A percentile compares a stretch with the other conserved stretches of the same genome.
Conservation (phyloP, 2,888 invertebrate species). For the Apotomis turbidana region DNA sequence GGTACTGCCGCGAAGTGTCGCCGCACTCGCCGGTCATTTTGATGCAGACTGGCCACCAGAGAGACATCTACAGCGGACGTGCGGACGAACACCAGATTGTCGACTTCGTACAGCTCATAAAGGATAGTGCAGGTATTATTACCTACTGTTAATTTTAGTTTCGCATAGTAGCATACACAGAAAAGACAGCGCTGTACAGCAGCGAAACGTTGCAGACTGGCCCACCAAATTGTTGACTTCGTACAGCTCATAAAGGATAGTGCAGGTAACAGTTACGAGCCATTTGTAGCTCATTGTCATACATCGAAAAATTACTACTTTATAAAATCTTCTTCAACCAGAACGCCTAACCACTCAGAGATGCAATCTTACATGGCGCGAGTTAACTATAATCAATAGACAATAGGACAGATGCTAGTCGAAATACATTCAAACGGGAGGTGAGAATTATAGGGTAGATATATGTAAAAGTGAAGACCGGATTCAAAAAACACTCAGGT, state of each 20-base stretch:
- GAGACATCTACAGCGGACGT: conserved; percentile 56
- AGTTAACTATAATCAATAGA: too few relatives aligned
- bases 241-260: conserved; percentile 61
- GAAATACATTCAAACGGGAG: too few relatives aligned
- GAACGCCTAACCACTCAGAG: too few relatives aligned
- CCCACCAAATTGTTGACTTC: conserved; percentile 59
- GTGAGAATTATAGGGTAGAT: too few relatives aligned
- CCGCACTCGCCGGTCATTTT: conserved; percentile 56
- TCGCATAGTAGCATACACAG: conserved; percentile 67
- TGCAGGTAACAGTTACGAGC: conserved; percentile 48
- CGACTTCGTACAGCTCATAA: conserved; percentile 63
- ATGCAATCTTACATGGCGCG: too few relatives aligned
- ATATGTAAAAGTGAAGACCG: too few relatives aligned
- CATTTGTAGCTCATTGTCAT: too few relatives aligned
- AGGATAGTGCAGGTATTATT: conserved; percentile 58
- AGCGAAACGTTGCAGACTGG: conserved; percentile 53
- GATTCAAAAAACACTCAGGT: too few relatives aligned
- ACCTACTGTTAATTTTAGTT: conserved; percentile 56
- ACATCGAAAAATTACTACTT: too few relatives aligned
- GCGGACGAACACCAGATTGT: conserved; percentile 55
- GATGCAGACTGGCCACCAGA: conserved; percentile 57
- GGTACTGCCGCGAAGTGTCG: conserved; percentile 60
- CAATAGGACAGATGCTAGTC: too few relatives aligned
- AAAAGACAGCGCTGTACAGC: conserved; percentile 52
- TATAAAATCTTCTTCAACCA: too few relatives aligned